A percentile compares a stretch with the other conserved stretches of the same genome.
phyloP scores from a whole-genome alignment of 2,113 vertebrate genomes.

The Myodes glareolus region DNA sequence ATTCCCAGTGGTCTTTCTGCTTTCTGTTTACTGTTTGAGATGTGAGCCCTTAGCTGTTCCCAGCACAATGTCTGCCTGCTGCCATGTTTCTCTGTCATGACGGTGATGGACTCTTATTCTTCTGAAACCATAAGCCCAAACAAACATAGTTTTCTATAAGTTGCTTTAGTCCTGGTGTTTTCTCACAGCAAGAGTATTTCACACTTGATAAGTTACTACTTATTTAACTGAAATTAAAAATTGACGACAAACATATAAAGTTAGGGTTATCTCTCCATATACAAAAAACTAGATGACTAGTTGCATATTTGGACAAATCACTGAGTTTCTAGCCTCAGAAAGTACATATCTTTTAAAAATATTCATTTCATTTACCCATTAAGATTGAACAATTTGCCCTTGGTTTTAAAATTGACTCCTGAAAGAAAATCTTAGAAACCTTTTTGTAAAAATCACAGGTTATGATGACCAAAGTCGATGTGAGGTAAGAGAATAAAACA shows the following conservation, averaged over 20 bases:
- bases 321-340: conserved; percentile 48
- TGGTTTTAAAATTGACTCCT: conserved; percentile 56
- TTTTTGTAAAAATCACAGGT: background rate
- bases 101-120: background rate
- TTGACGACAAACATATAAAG: background rate
- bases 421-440: conserved; percentile 49
- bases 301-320: conserved; percentile 18
- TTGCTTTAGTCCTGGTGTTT: background rate
- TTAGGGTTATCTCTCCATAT: background rate
- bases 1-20: background rate
- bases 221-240: conserved; percentile 45
- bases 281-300: background rate
- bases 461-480: background rate
- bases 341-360: conserved; percentile 46
- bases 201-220: background rate
- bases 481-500: background rate
- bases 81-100: background rate
- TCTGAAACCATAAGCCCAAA: background rate
- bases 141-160: background rate
- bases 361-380: conserved; percentile 48
- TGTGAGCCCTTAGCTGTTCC: background rate
- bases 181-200: background rate
- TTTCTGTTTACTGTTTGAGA: background rate
- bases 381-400: conserved; percentile 70
- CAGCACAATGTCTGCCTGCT: background rate